phyloP scores from a whole-genome alignment of 2,113 vertebrate species.

The Lophochroa leadbeateri region DNA sequence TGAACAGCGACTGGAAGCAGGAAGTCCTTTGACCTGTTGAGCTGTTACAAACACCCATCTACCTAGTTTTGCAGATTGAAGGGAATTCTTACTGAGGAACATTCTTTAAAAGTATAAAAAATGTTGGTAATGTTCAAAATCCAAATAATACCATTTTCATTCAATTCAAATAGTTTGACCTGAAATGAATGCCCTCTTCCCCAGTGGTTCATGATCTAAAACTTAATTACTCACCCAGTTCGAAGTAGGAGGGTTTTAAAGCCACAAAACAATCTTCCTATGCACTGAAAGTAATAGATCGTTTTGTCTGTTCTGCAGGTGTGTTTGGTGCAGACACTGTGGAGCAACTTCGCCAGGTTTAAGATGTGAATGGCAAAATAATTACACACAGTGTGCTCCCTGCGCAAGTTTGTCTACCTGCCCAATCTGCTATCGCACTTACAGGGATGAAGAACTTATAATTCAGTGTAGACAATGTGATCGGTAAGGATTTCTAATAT shows the following conservation, averaged over 20 bases:
- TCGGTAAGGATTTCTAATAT: constrained; percentile 76
- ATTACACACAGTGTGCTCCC: constrained; percentile 94
- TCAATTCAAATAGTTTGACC: background rate
- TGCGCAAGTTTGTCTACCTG: constrained; percentile 89
- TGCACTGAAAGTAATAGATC: background rate
- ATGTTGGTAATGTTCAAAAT: background rate
- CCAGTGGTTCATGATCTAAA: background rate
- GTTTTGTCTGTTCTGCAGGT: constrained; percentile 78
- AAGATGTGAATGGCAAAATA: constrained; percentile 93
- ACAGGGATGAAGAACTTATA: constrained; percentile 89
- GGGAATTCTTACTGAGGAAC: background rate
- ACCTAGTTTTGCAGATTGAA: background rate
- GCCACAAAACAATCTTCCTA: background rate
- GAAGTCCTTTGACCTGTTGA: background rate
- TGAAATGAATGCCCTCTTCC: background rate
- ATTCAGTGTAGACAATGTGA: constrained; percentile 94
- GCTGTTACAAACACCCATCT: background rate
- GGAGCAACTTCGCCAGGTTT: constrained; percentile 89
- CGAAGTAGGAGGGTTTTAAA: background rate
- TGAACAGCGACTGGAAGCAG: background rate
- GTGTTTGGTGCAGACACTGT: constrained; percentile 94
- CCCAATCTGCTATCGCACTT: constrained; percentile 83
- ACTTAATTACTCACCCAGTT: background rate
- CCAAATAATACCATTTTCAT: background rate
- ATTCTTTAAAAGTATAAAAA: background rate